phyloP scores from a whole-genome alignment of 2,888 invertebrate species.

The Heliconius hortense region DNA sequence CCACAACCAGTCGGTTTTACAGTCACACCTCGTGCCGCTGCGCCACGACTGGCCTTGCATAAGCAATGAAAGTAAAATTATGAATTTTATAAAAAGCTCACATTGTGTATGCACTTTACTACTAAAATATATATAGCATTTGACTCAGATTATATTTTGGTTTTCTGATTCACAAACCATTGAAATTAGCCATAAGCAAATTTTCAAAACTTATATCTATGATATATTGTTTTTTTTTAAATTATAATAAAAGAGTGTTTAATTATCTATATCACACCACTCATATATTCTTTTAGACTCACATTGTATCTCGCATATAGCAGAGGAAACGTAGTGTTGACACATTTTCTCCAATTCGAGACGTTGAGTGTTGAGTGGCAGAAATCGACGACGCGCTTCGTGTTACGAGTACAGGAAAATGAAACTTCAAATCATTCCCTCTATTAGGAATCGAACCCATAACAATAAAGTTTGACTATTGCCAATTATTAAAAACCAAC shows the following conservation, averaged over 20 bases:
- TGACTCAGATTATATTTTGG: too few species aligned
- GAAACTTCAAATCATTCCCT: too few species aligned
- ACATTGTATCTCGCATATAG: neutral
- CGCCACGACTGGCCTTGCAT: too few species aligned
- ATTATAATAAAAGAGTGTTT: constrained; percentile 3
- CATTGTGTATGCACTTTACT: neutral
- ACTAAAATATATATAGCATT: neutral
- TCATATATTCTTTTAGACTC: neutral
- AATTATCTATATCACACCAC: constrained; percentile 1
- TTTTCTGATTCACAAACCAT: neutral
- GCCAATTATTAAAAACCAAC: neutral
- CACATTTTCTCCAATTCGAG: neutral
- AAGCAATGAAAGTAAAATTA: too few species aligned
- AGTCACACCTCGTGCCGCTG: too few species aligned
- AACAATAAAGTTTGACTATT: constrained; percentile 10
- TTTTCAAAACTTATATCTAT: constrained; percentile 23
- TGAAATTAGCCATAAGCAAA: neutral
- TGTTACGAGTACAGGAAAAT: too few species aligned
- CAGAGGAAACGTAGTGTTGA: neutral
- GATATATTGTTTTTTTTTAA: constrained; percentile 25
- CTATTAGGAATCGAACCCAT: too few species aligned
- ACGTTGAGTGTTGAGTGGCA: too few species aligned
- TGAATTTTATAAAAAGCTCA: too few species aligned
- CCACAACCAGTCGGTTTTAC: too few species aligned
- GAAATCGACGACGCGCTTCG: too few species aligned